phyloP scores from a whole-genome alignment of 2,797 vertebrate species.

The Pseudochromis fuscus region DNA sequence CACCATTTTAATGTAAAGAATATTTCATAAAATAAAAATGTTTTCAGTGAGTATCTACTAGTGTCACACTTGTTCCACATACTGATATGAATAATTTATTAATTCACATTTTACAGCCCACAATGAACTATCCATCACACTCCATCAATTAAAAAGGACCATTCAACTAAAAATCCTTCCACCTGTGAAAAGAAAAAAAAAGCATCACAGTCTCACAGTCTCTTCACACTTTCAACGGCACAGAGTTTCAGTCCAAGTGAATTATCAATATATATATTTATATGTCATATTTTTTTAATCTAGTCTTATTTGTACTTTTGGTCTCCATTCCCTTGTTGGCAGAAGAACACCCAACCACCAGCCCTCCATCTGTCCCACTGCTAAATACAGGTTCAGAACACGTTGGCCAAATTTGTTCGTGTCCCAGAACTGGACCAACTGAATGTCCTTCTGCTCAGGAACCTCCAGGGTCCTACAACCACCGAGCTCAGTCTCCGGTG shows the following conservation, averaged over 20 bases:
- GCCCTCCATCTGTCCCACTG: slow-evolving; percentile 62
- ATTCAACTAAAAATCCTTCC: slow-evolving; percentile 77
- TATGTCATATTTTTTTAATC: slow-evolving; percentile 77
- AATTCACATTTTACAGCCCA: slow-evolving; percentile 84
- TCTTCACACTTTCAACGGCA: slow-evolving; percentile 27
- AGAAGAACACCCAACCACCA: slow-evolving; percentile 54
- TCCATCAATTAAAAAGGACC: slow-evolving; percentile 73
- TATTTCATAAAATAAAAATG: slow-evolving; percentile 64
- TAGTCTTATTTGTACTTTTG: slow-evolving; percentile 75
- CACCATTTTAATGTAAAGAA: slow-evolving; percentile 10
- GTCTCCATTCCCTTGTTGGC: slow-evolving; percentile 67
- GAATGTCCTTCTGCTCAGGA: slow-evolving; percentile 70
- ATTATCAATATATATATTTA: slow-evolving; percentile 63
- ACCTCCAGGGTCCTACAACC: slow-evolving; percentile 58
- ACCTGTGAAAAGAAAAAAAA: slow-evolving; percentile 62
- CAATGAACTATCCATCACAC: slow-evolving; percentile 56
- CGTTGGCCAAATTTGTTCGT: slow-evolving; percentile 64
- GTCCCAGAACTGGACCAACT: slow-evolving; percentile 74
- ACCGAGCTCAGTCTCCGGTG: slow-evolving; percentile 55
- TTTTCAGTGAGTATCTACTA: slow-evolving; percentile 47
- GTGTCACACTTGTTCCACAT: slow-evolving; percentile 73
- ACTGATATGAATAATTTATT: slow-evolving; percentile 88
- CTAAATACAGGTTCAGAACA: slow-evolving; percentile 78
- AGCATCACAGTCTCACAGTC: slow-evolving; percentile 29
- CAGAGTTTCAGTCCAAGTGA: slow-evolving; percentile 46